Conservation (phyloP, 2,888 invertebrate genomes). For the Sisyra nigra region DNA sequence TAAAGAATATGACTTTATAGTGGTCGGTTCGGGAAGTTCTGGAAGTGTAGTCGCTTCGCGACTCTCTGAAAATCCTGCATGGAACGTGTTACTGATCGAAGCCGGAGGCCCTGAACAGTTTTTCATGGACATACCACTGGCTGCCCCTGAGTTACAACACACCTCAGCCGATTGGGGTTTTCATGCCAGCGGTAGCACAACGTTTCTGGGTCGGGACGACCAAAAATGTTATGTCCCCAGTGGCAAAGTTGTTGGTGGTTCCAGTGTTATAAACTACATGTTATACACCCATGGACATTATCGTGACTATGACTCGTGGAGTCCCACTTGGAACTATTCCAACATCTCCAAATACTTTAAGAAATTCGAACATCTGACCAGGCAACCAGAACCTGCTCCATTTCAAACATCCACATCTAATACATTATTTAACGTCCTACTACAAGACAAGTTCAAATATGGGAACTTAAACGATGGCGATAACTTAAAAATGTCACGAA, state of each 20-base stretch:
- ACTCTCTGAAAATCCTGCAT: conserved; percentile 27
- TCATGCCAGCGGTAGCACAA: conserved; percentile 26
- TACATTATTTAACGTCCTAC: conserved; percentile 41
- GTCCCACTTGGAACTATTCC: conserved; percentile 50
- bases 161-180: conserved; percentile 42
- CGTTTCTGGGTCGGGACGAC: conserved; percentile 16
- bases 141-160: conserved; percentile 45
- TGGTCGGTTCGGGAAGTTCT: conserved; percentile 31
- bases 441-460: conserved; percentile 39
- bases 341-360: conserved; percentile 61
- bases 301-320: conserved; percentile 64
- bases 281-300: conserved; percentile 56
- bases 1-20: conserved; percentile 20
- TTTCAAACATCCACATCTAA: conserved; percentile 33
- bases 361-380: conserved; percentile 54
- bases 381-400: conserved; percentile 36
- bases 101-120: conserved; percentile 38
- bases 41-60: conserved; percentile 35
- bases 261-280: conserved; percentile 68
- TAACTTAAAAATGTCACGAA: conserved; percentile 41
- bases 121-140: conserved; percentile 48
- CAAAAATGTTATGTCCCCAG: conserved; percentile 24
- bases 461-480: conserved; percentile 43
- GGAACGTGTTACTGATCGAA: conserved; percentile 34
- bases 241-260: conserved; percentile 71